phyloP scores from a whole-genome alignment of 2,888 invertebrate genomes.

The Cataglyphis cursor region DNA sequence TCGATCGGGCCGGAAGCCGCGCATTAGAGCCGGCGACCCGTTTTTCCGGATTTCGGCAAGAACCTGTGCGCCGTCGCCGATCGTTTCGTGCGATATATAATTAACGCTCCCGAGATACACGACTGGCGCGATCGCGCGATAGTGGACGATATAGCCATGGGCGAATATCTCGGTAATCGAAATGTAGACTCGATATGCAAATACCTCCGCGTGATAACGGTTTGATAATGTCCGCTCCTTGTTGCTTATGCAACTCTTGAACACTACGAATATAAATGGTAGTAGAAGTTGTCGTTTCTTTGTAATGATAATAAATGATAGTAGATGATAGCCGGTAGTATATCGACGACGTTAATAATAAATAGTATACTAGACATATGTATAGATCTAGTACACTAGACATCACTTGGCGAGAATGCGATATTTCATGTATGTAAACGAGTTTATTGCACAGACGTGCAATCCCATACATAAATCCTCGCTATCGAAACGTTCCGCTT shows the following conservation, averaged over 20 bases:
- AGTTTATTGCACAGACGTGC: background rate
- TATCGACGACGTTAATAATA: constrained; percentile 1
- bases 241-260: background rate
- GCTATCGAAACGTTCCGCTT: constrained; percentile 9
- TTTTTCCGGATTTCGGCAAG: constrained; percentile 48
- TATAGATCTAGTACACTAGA: background rate
- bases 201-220: background rate
- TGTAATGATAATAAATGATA: constrained; percentile 28
- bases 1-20: constrained; percentile 22
- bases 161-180: background rate
- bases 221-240: constrained; percentile 5
- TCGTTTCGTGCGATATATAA: background rate
- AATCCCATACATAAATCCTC: background rate
- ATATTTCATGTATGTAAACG: background rate
- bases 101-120: constrained; percentile 8
- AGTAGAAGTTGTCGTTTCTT: background rate
- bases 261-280: background rate
- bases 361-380: background rate
- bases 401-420: background rate
- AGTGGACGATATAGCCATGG: background rate
- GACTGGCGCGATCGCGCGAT: constrained; percentile 11
- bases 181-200: constrained; percentile 1
- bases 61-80: constrained; percentile 4
- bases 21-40: constrained; percentile 7
- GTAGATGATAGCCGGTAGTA: background rate